Conservation (phyloP, 2,113 vertebrate genomes). For the Deroptyus accipitrinus region DNA sequence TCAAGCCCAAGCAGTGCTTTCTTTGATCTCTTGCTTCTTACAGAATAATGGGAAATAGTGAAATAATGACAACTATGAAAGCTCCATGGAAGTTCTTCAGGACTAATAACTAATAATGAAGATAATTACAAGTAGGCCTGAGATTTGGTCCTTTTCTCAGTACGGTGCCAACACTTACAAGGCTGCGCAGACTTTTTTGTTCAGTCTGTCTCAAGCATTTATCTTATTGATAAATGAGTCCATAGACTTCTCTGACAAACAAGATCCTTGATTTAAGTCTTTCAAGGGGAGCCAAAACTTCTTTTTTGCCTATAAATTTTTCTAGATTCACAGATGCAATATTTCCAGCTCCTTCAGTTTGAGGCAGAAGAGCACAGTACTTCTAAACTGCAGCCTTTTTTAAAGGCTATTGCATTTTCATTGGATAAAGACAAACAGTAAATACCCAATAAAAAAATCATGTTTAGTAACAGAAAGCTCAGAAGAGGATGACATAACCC, state of each 20-base stretch:
- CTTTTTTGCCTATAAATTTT: neutral
- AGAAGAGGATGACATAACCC: neutral
- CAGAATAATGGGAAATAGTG: neutral
- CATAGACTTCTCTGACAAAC: neutral
- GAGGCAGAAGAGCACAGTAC: neutral
- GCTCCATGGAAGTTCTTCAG: neutral
- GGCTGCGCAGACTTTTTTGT: neutral
- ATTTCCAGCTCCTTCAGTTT: neutral
- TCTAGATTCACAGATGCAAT: neutral
- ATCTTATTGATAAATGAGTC: neutral
- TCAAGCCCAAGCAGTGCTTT: neutral
- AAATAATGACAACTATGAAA: neutral
- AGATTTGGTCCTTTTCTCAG: neutral
- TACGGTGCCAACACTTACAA: neutral
- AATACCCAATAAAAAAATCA: neutral
- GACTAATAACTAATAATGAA: neutral
- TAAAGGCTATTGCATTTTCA: neutral
- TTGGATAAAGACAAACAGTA: neutral
- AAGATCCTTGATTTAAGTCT: neutral
- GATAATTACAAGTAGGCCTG: neutral
- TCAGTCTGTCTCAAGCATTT: neutral
- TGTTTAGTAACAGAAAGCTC: neutral
- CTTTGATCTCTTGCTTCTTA: neutral
- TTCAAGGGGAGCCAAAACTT: neutral
- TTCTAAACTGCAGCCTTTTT: neutral